Conservation (phyloP, 1,140 invertebrate species). For the Neocloeon triangulifer region DNA sequence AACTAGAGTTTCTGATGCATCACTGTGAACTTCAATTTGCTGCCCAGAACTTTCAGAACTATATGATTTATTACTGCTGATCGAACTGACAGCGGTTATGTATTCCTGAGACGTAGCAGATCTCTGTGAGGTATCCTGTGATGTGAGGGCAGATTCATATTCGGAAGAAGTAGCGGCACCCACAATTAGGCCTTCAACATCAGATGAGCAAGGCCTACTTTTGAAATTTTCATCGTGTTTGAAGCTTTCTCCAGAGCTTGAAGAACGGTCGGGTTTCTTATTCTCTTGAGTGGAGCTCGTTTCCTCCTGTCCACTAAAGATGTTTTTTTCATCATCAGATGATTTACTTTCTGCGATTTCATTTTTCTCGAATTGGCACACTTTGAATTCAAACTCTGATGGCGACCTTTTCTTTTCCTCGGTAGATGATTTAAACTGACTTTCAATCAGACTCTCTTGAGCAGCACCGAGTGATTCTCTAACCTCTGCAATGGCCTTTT, state of each 20-base stretch:
- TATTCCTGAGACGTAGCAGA: constrained; percentile 59
- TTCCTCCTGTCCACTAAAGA: neutral
- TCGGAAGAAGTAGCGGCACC: constrained; percentile 38
- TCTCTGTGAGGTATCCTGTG: constrained; percentile 44
- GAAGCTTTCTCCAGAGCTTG: constrained; percentile 72
- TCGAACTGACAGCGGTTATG: constrained; percentile 54
- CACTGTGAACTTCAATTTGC: constrained; percentile 64
- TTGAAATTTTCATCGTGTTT: constrained; percentile 50
- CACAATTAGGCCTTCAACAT: constrained; percentile 49
- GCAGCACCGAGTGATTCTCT: constrained; percentile 39
- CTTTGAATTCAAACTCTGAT: constrained; percentile 45
- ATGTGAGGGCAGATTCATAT: constrained; percentile 68
- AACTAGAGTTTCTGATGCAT: constrained; percentile 72
- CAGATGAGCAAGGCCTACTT: constrained; percentile 67
- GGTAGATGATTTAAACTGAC: constrained; percentile 17
- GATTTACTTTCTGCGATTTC: constrained; percentile 11
- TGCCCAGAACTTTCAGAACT: constrained; percentile 75
- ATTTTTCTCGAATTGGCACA: constrained; percentile 9
- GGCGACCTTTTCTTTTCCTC: constrained; percentile 36
- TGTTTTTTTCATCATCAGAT: neutral
- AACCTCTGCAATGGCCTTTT: constrained; percentile 38
- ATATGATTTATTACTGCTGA: constrained; percentile 71
- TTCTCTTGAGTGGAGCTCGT: neutral
- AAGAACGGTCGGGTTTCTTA: constrained; percentile 32
- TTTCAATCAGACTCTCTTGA: constrained; percentile 36